These are phyloP conservation scores for Leptinotarsa rubiginosa DNA, from an alignment of 2,888 invertebrate genomes.

Conservation along the genomic window DNA sequence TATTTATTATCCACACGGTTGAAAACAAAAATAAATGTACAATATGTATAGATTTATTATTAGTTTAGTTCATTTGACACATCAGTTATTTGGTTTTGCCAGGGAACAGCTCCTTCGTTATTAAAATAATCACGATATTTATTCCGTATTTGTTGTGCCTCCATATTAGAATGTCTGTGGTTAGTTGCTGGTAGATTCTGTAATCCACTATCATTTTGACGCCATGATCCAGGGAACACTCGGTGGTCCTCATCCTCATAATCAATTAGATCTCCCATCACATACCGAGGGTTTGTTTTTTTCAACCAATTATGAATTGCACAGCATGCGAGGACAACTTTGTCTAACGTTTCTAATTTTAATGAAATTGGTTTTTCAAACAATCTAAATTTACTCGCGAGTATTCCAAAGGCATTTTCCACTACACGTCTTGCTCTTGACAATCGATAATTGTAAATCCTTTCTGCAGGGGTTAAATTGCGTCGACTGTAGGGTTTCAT, in stretches of 20 bases:
- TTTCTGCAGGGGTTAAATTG: slow-evolving; percentile 2
- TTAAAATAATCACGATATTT: neutral
- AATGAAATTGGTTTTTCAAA: slow-evolving; percentile 16
- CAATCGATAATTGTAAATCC: slow-evolving; percentile 25
- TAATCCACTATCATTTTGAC: neutral
- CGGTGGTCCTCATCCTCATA: slow-evolving; percentile 3
- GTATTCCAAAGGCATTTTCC: slow-evolving; percentile 20
- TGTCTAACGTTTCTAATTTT: slow-evolving; percentile 4
- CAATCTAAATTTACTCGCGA: neutral
- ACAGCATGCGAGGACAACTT: slow-evolving; percentile 17
- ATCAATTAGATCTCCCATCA: neutral
- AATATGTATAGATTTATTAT: slow-evolving; percentile 19
- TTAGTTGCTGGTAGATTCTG: neutral
- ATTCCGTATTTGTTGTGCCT: neutral
- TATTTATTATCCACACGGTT: slow-evolving; percentile 11
- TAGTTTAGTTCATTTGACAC: neutral
- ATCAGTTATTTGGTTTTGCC: neutral
- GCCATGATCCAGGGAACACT: neutral
- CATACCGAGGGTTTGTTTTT: slow-evolving; percentile 3
- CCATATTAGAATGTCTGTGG: neutral
- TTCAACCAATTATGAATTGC: slow-evolving; percentile 17
- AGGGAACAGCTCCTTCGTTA: slow-evolving; percentile 3
- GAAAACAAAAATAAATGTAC: slow-evolving; percentile 6
- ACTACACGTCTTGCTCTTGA: slow-evolving; percentile 21
- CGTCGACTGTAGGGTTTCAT: slow-evolving; percentile 6